Percentiles rank a stretch among this genome's conserved stretches.
These are phyloP conservation scores for Zeuzera pyrina DNA, from an alignment of 2,888 invertebrate species.

Conservation along the genomic window DNA sequence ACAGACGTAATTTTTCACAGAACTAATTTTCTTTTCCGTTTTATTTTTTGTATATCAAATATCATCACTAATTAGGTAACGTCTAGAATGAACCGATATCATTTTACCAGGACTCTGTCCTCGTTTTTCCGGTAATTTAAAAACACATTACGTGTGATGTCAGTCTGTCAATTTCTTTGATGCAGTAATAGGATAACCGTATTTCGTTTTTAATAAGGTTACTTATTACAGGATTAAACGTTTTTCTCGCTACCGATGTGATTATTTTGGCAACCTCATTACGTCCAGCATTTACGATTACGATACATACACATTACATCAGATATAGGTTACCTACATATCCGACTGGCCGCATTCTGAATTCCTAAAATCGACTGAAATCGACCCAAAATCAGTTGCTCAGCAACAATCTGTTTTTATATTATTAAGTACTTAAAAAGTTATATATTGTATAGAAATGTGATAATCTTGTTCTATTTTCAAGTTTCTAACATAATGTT, in stretches of 20 bases:
- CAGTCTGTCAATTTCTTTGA: constrained; percentile 7
- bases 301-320: too few relatives aligned
- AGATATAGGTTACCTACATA: neutral
- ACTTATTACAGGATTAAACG: constrained; percentile 12
- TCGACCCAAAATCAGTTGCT: too few relatives aligned
- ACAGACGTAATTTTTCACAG: too few relatives aligned
- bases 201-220: constrained; percentile 44
- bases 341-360: neutral
- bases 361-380: too few relatives aligned
- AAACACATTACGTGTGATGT: neutral
- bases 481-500: too few relatives aligned
- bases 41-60: neutral
- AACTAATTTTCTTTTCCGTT: too few relatives aligned
- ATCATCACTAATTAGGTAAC: neutral
- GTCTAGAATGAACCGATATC: constrained; percentile 4
- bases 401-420: too few relatives aligned
- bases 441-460: too few relatives aligned
- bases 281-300: too few relatives aligned
- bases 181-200: constrained; percentile 45
- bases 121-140: neutral
- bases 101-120: constrained; percentile 8
- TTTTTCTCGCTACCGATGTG: constrained; percentile 31
- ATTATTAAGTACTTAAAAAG: too few relatives aligned
- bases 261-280: constrained; percentile 41
- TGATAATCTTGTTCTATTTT: too few relatives aligned